Base-by-base conservation (phyloP, 2,113 vertebrate genomes). In the Xiphias gladius region DNA sequence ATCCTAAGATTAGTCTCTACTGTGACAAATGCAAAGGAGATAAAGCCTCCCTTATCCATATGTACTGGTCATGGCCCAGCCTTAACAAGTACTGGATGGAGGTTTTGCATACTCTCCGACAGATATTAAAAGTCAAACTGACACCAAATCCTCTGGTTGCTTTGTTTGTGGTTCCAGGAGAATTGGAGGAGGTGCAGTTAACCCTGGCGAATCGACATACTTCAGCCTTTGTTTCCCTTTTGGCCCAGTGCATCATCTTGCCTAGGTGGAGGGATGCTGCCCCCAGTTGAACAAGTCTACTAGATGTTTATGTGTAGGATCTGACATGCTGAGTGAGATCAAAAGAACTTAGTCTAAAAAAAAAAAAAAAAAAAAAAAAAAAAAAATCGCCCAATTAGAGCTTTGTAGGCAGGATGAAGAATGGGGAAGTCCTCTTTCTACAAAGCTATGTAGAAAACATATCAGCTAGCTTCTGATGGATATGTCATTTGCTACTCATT, bases 321-420 rank as follows among this genome's bases (percentile, higher is more conserved):
- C 62, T 69, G 73, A 69, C 57, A 35, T 0, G 13, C 12, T 71
- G 41, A 1, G 57, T 64, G 39, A 71, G 35, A 75, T 79, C n/a
- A 75, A 58, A 73, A 66, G 52, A 61, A 54, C 79, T 63, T 71
- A 48, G 43, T 75, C 69, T 67, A 37, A 69, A 48, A 16, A 48
- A 48, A 48, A 14, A 48, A 48, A 48, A 16, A 48, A 48, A 48
- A 14, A 48, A 48, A 48, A 16, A 48, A 48, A 48, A 48, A 16
- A 48, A 48, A 48, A 14, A 48, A 48, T 19, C 5, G 13, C 5
- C 16, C 46, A 48, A 17, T 48, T 16, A 48, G 46, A 13, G 46
- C 16, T 48, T 17, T 48, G 16, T 2, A 16, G 4, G 4, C 3
- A 13, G 16, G 16, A 4, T 46, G 4, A 48, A 19, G 46, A 48